Conservation (phyloP, 2,888 invertebrate species). For the Seladonia tumulorum region DNA sequence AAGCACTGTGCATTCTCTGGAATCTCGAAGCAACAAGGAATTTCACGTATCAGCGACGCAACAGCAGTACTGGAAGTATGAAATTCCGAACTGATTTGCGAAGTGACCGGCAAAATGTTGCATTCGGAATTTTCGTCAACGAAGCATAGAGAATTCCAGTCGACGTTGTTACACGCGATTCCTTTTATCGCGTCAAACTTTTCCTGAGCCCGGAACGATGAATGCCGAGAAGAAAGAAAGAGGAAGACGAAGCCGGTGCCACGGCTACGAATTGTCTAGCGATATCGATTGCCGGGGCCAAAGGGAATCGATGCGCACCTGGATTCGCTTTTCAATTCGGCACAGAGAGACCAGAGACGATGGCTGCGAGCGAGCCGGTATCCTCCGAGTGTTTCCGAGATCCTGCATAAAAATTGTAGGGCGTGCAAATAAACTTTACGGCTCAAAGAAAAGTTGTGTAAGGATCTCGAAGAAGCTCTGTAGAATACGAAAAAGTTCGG, state of each 20-base stretch:
- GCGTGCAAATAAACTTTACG: background rate
- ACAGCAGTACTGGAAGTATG: background rate
- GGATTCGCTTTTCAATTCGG: conserved; percentile 7
- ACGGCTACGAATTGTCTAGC: background rate
- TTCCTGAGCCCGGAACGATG: background rate
- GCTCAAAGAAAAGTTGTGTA: background rate
- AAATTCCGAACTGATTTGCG: background rate
- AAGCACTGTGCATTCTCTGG: background rate
- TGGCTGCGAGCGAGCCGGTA: background rate
- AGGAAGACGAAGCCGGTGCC: background rate
- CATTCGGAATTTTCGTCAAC: background rate
- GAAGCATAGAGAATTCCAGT: background rate
- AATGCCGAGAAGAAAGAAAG: background rate
- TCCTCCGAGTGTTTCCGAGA: background rate
- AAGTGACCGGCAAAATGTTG: background rate
- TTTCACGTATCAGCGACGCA: background rate
- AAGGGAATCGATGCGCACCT: background rate
- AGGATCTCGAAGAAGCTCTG: background rate
- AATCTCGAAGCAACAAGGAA: background rate
- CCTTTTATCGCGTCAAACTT: conserved; percentile 1
- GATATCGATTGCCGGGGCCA: conserved; percentile 2
- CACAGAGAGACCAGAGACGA: background rate
- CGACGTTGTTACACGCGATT: background rate
- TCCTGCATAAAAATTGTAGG: conserved; percentile 2
- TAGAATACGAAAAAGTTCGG: background rate